phyloP scores from a whole-genome alignment of 1,140 invertebrate genomes.

The Centruroides vittatus region DNA sequence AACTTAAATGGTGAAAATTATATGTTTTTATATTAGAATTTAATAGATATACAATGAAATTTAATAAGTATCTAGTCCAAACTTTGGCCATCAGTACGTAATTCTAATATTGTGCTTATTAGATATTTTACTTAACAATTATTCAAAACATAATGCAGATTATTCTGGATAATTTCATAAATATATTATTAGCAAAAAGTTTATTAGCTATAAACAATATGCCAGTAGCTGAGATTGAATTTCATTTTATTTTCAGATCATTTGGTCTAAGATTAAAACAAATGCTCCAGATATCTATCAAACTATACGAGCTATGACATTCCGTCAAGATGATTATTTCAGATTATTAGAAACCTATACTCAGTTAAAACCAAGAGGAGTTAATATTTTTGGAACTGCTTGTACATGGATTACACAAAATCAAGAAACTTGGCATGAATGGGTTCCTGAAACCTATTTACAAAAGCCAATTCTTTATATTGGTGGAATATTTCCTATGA shows the following conservation, averaged over 20 bases:
- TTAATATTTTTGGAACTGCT: conserved; percentile 37
- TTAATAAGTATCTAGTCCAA: no score
- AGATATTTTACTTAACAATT: no score
- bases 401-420: conserved; percentile 51
- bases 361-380: conserved; percentile 8
- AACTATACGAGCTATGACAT: conserved; percentile 40
- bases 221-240: no score
- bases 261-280: conserved; percentile 9
- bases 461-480: conserved; percentile 42
- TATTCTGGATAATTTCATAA: no score
- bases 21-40: no score
- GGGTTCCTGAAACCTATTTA: conserved; percentile 37
- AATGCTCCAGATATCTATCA: conserved; percentile 22
- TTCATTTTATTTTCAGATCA: conserved; percentile 1
- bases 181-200: no score
- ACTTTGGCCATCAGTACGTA: no score
- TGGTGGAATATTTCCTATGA: conserved; percentile 62
- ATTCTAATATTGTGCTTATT: no score
- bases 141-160: no score
- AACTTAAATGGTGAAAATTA: no score
- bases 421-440: conserved; percentile 34
- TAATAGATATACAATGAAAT: no score
- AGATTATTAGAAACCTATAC: conserved; percentile 36
- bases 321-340: conserved; percentile 38
- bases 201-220: no score